Base-by-base conservation (phyloP, 1,140 invertebrate genomes). In the Pseudomyrmex pallidus region DNA sequence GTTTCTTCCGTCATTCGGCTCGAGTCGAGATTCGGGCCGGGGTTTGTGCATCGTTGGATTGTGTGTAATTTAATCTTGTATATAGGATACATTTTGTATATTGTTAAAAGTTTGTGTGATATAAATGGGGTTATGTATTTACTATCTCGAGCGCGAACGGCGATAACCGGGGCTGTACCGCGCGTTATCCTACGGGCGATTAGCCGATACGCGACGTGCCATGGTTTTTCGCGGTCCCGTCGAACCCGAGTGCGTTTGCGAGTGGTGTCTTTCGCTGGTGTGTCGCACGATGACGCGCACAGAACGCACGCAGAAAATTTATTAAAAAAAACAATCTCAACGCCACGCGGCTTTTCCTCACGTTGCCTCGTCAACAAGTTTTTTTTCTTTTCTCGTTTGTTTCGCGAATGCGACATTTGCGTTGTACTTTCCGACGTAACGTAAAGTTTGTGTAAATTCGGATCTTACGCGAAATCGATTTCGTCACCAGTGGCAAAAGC, bases 51-150 rank as follows among this genome's bases (percentile, higher is more conserved):
- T 57, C 70, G 63, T 86, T 89, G 91, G 88, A 90, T 90, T 88
- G 88, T 94, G 88, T 94, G 93, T 94, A 94, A 94, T 94, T 94
- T 94, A 94, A 94, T 93, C 91, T 90, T 94, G 93, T 94, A 94
- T 91, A 94, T 94, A 94, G 91, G 90, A 90, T 93, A 94, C 93
- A 94, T 94, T 94, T 94, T 94, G 94, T 94, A 94, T 94, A 94
- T 94, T 94, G 94, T 94, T 94, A 94, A 94, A 94, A 93, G 92
- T 94, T 94, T 94, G 94, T 94, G 94, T 94, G 93, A 94, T 94
- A 94, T 93, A 94, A 94, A 94, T 35, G 35, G 94, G 94, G 91
- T 94, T 94, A 94, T 89, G 88, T 89, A 89, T 93, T 94, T 94
- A 92, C 92, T 90, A 90, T 88, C 90, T 88, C 90, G 89, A 89